Base-by-base conservation (phyloP, 1,140 invertebrate genomes). In the Papilio aristodemus region DNA sequence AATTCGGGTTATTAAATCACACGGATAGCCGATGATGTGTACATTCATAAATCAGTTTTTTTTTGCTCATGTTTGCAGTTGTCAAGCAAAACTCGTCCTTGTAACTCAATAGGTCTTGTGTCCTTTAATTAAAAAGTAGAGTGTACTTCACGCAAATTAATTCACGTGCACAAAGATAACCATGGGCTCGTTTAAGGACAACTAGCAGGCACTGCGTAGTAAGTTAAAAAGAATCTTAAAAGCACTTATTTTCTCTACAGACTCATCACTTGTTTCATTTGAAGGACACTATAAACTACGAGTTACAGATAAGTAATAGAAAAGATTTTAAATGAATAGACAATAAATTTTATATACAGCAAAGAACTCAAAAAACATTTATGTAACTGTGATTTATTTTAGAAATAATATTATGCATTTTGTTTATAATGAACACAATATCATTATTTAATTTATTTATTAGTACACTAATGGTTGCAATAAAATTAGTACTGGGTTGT, bases 91-190 rank as follows among this genome's bases (percentile, higher is more conserved):
- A 50, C 17, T 50, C 46, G 11, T 50, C 19, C 19, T 10, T 22
- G 11, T 10, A 22, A 50, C 46, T 50, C 19, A 50, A 22, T 22
- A 50, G 19, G 3, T 50, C 46, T 50, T 50, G 10, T 50, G 54
- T 32, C 25, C 11, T 32, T 58, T 58, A 36, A 36, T 32, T 27
- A 36, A 32, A 32, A 32, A 60, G 32, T 39, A 22, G 32, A 37
- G 58, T 19, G 32, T 19, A 36, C 32, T 60, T 60, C 2, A 19
- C 14, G 2, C 36, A 14, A 60, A 60, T 37, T 60, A 60, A 17
- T 60, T 60, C 32, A 37, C 32, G 1, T 60, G 58, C n/a, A 37
- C 36, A 60, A 36, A 60, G 32, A 60, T 36, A 60, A 60, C 58
- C 27, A 60, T 39, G 32, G 58, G 13, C 25, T 59, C 22, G n/a